Evolutionary conservation across 2,113 vertebrate genomes (phyloP).

Genomic region (Gymnocephalus cernua): DNA sequence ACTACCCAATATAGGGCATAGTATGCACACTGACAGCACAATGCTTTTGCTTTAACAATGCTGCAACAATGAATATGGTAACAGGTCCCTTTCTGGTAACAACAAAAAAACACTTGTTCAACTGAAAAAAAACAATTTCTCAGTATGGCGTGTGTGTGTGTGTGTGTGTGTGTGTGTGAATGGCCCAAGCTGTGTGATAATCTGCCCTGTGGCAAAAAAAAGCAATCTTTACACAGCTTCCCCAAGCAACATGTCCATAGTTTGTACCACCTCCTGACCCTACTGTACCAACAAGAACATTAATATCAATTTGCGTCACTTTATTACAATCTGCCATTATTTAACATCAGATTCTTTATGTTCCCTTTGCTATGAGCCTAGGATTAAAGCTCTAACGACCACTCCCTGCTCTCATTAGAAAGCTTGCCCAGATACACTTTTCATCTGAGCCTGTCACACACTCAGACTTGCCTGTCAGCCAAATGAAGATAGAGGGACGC

Average conservation of each 20-base stretch:
- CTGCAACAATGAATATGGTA: conserved; percentile 58
- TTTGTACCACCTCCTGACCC: conserved; percentile 52
- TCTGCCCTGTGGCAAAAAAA: conserved; percentile 50
- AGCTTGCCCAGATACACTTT: conserved; percentile 73
- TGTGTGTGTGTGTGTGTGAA: conserved; percentile 41
- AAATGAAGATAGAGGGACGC: conserved; percentile 76
- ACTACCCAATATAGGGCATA: conserved; percentile 39
- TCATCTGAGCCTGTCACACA: conserved; percentile 77
- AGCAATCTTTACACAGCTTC: conserved; percentile 42
- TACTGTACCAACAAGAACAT: conserved; percentile 61
- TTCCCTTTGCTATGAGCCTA: conserved; percentile 53
- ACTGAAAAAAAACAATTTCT: conserved; percentile 53
- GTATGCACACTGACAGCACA: conserved; percentile 41
- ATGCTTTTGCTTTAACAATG: conserved; percentile 52
- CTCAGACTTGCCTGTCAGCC: conserved; percentile 70
- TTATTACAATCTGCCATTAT: conserved; percentile 79
- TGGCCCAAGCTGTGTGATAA: conserved; percentile 15
- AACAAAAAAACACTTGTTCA: conserved; percentile 43
- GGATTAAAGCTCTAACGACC: conserved; percentile 77
- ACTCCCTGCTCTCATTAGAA: conserved; percentile 81
- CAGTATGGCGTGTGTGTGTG: conserved; percentile 20
- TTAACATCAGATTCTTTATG: conserved; percentile 71
- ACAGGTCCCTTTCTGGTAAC: conserved; percentile 56
- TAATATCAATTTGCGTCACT: conserved; percentile 81
- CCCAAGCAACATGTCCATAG: conserved; percentile 47